Evolutionary conservation across 1,140 invertebrate species (phyloP), one percentile per base, ranked within the genome.

Genomic region (Solenopsis fugax): DNA sequence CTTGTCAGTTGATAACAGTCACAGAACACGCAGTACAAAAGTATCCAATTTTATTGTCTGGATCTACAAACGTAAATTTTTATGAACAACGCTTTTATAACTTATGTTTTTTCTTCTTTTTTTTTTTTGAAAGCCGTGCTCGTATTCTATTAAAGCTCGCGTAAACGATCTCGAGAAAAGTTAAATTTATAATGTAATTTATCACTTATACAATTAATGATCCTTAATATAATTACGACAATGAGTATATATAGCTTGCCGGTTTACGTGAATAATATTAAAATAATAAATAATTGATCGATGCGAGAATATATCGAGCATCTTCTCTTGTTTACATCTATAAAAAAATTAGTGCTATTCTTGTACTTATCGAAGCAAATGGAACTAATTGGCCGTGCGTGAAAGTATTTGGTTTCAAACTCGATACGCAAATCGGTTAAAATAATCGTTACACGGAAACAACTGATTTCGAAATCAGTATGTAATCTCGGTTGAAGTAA

Each of bases 281-380:
- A 90, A 89, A 72, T 85, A 90, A 88, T 90, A 90, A 88, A 90
- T 90, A 90, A 88, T 88, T 65, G 10, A 76, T 82, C 80, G 76
- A 72, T 54, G 78, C 52, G 60, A 72, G n/a, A 89, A 78, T 52
- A 56, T 58, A 85, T 77, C 72, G 71, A 89, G 34, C 58, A 82
- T 82, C 50, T 64, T 34, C 72, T 54, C 37, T 71, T 24, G 41
- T 58, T 85, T 80, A 78, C 10, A 76, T 75, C 37, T 89, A 82
- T 73, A 50, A 12, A 81, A 87, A 75, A 87, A 41, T 41, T 18
- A 64, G 34, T 69, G 56, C n/a, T 86, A 86, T n/a, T 58, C 56
- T 86, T 90, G 71, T 89, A 89, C 69, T 88, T 37, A 45, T 45
- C 67, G 13, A 64, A 87, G 72, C 72, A 48, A 75, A 78, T 56